These are phyloP conservation scores for Hepsetus odoe DNA, from an alignment of 2,113 vertebrate genomes.

Conservation along the genomic window DNA sequence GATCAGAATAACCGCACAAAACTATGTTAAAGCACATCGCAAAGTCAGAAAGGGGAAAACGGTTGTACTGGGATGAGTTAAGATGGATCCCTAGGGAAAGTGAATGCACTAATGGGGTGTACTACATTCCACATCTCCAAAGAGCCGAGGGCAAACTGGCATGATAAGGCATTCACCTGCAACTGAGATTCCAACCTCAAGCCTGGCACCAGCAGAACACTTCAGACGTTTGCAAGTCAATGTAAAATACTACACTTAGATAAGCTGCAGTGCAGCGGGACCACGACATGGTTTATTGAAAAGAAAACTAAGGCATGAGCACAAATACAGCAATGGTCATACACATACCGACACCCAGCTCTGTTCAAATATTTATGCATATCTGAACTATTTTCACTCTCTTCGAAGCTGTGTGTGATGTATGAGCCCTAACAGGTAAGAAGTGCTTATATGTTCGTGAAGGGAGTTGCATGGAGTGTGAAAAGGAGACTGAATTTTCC, in stretches of 20 bases:
- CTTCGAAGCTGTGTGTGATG: not conserved
- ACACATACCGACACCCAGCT: not conserved
- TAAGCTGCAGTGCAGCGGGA: not conserved
- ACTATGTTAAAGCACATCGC: not conserved
- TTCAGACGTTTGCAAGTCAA: not conserved
- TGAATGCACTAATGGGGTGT: not conserved
- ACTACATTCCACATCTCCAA: conserved; percentile 22
- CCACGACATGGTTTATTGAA: not conserved
- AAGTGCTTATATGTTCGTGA: not conserved
- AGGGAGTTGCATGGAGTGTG: not conserved
- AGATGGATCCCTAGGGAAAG: not conserved
- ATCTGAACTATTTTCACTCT: not conserved
- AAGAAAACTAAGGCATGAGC: not conserved
- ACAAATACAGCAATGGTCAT: not conserved
- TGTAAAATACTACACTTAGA: not conserved
- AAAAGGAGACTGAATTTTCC: not conserved
- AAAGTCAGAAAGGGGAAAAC: not conserved
- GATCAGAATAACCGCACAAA: not conserved
- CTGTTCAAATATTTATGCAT: conserved; percentile 21
- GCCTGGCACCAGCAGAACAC: conserved; percentile 8
- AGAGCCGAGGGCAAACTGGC: conserved; percentile 11
- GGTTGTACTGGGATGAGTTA: not conserved
- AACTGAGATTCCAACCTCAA: conserved; percentile 5
- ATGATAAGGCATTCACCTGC: conserved; percentile 11
- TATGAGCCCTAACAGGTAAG: no score